phyloP scores from a whole-genome alignment of 2,888 invertebrate species.

The Tenthredo livida region DNA sequence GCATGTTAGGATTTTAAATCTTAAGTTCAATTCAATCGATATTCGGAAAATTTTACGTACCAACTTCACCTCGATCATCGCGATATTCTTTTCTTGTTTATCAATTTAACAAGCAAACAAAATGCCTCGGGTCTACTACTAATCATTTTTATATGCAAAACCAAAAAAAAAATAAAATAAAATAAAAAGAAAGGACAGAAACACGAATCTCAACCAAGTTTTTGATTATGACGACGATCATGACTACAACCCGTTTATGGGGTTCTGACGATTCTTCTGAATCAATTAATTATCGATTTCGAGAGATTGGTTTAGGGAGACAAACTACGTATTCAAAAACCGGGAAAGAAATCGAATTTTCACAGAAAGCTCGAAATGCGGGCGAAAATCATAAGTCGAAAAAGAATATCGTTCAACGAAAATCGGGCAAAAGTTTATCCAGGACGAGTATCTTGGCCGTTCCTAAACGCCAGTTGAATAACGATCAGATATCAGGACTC shows the following conservation, averaged over 20 bases:
- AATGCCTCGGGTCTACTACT: background rate
- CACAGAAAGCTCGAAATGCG: background rate
- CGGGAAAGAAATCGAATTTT: background rate
- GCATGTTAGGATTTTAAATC: too few relatives aligned
- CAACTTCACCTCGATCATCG: background rate
- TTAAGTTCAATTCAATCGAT: too few relatives aligned
- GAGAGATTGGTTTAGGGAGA: background rate
- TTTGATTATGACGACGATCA: background rate
- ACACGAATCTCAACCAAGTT: background rate
- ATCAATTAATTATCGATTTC: constrained; percentile 15
- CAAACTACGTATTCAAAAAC: background rate
- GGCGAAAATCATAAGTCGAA: background rate
- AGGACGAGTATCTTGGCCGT: constrained; percentile 24
- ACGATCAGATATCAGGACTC: background rate
- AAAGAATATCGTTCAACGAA: background rate
- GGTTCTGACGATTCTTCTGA: constrained; percentile 8
- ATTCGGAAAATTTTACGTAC: background rate
- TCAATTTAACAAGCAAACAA: background rate
- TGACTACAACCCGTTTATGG: constrained; percentile 24
- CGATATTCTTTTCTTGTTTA: background rate
- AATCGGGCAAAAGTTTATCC: background rate
- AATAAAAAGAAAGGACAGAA: background rate
- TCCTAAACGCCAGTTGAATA: constrained; percentile 14
- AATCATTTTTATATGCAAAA: background rate
- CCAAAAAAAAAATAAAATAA: background rate